These are phyloP conservation scores for Diarsia mendica DNA, from an alignment of 2,888 invertebrate genomes.

Conservation along the genomic window DNA sequence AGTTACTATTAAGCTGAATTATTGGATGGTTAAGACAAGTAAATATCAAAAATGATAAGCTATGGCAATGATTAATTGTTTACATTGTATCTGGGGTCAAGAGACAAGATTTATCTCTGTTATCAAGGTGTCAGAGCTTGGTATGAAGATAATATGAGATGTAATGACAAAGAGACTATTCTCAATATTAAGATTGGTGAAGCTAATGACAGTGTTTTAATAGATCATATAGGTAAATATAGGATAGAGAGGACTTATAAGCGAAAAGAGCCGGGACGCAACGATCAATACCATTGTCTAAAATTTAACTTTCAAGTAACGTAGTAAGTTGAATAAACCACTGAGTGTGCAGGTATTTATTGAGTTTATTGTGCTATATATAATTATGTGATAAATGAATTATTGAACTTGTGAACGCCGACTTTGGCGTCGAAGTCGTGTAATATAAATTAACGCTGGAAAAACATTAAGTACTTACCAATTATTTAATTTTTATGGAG, in stretches of 20 bases:
- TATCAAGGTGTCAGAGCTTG: not conserved
- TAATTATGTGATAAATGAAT: not conserved
- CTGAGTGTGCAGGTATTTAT: not conserved
- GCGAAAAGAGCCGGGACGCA: not conserved
- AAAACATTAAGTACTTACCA: conserved; percentile 21
- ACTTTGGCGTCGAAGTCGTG: not conserved
- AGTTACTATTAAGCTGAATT: not conserved
- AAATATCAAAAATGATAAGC: conserved; percentile 17
- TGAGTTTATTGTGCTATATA: not conserved
- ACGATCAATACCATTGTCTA: not conserved
- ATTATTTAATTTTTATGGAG: not conserved
- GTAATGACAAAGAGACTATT: conserved; percentile 1
- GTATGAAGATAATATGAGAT: not conserved
- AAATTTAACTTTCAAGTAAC: not conserved
- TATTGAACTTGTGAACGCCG: not conserved
- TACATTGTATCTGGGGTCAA: conserved; percentile 38
- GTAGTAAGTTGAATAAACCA: not conserved
- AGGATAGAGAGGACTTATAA: no score
- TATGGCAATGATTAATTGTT: conserved; percentile 12
- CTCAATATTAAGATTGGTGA: no score
- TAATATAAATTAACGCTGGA: not conserved
- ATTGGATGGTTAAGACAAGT: conserved; percentile 22
- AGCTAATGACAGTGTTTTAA: no score
- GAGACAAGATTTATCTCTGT: conserved; percentile 11
- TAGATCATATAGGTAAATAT: no score